Evolutionary conservation across 1,140 invertebrate species (phyloP), one percentile per base, ranked within the genome.

Genomic region (Cydia strobilella): DNA sequence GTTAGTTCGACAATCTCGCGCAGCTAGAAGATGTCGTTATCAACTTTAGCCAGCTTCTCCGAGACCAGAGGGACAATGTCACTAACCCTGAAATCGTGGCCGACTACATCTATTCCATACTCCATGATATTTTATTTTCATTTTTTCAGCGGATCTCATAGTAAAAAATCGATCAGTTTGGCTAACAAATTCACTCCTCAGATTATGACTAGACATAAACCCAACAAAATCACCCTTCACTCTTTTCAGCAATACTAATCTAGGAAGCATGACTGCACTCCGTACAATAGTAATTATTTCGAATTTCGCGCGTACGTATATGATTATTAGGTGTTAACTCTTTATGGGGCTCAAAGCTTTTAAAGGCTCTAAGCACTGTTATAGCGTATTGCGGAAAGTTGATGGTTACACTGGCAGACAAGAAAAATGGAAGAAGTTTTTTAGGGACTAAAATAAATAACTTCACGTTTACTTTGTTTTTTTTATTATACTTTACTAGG

Each of bases 281-380:
- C 6, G 54, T 59, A 59, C 18, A 59, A 59, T 9, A 59, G 54
- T 59, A 59, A 59, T 69, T 69, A 69, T 35, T 69, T 35, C 15
- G 65, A 69, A 42, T 69, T 69, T 69, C 65, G n/a, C 65, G 31
- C 65, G 65, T 35, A 31, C 63, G 65, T 0, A 15, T 18, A 69
- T 69, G 31, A 69, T 35, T 69, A 69, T 69, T 31, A 69, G 65
- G 65, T 69, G 65, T 69, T 35, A 69, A 18, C 31, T 18, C 27
- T 69, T 69, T 69, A 69, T 69, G 31, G n/a, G 27, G 65, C 31
- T 69, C n/a, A n/a, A 35, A 69, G 65, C 65, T 18, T 31, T 69
- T 69, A 69, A 69, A 66, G 15, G 63, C 27, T 31, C 63, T 66
- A 54, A 59, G 54, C 54, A 23, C 54, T 59, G 54, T 59, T 59